phyloP scores from a whole-genome alignment of 2,797 vertebrate genomes.

The Danio jaintianensis region DNA sequence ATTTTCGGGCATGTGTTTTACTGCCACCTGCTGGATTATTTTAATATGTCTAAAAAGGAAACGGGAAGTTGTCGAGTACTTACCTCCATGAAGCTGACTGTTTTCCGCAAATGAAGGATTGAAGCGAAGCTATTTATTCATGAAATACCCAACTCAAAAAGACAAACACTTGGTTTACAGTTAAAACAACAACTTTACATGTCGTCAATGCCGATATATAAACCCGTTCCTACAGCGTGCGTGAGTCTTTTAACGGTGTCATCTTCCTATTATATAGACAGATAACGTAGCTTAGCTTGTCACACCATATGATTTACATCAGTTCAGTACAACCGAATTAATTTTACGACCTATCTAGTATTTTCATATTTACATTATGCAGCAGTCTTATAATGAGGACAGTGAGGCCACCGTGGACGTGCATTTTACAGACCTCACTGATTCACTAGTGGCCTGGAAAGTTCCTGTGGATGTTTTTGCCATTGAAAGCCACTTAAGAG shows the following conservation, averaged over 20 bases:
- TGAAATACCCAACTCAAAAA: neutral
- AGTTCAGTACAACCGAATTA: neutral
- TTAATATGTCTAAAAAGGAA: conserved; percentile 2
- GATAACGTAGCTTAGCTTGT: neutral
- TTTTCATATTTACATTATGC: conserved; percentile 62
- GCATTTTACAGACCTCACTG: conserved; percentile 75
- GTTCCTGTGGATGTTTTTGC: conserved; percentile 75
- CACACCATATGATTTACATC: neutral
- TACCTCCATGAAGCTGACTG: neutral
- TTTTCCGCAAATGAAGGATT: neutral
- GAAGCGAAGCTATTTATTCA: neutral
- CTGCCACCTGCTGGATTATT: conserved; percentile 14
- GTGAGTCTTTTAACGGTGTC: neutral
- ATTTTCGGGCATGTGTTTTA: neutral
- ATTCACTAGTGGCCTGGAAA: conserved; percentile 79
- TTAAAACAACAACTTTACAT: neutral
- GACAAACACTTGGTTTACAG: neutral
- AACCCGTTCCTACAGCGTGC: neutral
- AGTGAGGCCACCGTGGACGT: conserved; percentile 74
- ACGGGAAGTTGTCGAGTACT: conserved; percentile 18
- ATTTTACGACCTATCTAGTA: neutral
- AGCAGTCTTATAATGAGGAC: conserved; percentile 61
- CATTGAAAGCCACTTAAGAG: conserved; percentile 67
- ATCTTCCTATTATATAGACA: neutral
- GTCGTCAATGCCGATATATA: neutral